Evolutionary conservation across 2,797 vertebrate species (phyloP).

Genomic region (Sebastes taczanowskii): DNA sequence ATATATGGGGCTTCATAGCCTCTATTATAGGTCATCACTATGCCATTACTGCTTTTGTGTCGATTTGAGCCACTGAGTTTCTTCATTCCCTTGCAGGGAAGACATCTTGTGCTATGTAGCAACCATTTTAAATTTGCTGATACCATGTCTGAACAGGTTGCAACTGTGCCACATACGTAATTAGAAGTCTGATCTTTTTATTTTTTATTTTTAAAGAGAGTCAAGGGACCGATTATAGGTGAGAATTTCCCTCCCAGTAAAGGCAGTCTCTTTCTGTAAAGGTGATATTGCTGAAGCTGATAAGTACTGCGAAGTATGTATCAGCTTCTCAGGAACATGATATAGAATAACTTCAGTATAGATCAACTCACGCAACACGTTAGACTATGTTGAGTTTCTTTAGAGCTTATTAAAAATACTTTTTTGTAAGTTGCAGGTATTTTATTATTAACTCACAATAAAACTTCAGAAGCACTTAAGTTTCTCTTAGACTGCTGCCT

Average conservation of each 20-base stretch:
- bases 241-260: neutral
- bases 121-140: conserved; percentile 56
- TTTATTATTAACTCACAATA: neutral
- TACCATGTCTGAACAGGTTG: conserved; percentile 27
- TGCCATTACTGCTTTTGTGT: conserved; percentile 25
- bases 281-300: neutral
- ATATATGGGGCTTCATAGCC: conserved; percentile 6
- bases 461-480: neutral
- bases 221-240: neutral
- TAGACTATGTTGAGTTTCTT: neutral
- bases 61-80: conserved; percentile 43
- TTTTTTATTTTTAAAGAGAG: conserved; percentile 1
- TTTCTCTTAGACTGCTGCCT: neutral
- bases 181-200: conserved; percentile 1
- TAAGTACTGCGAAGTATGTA: neutral
- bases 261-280: neutral
- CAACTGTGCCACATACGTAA: neutral
- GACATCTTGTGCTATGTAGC: conserved; percentile 51
- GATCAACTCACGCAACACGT: neutral
- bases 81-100: conserved; percentile 31
- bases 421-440: neutral
- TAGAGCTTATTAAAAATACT: neutral
- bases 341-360: neutral
- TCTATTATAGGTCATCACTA: conserved; percentile 24
- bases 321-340: conserved; percentile 11